A percentile compares a stretch with the other conserved stretches of the same genome.
Evolutionary conservation across 2,888 invertebrate genomes (phyloP).

Genomic region (Lobophora halterata): DNA sequence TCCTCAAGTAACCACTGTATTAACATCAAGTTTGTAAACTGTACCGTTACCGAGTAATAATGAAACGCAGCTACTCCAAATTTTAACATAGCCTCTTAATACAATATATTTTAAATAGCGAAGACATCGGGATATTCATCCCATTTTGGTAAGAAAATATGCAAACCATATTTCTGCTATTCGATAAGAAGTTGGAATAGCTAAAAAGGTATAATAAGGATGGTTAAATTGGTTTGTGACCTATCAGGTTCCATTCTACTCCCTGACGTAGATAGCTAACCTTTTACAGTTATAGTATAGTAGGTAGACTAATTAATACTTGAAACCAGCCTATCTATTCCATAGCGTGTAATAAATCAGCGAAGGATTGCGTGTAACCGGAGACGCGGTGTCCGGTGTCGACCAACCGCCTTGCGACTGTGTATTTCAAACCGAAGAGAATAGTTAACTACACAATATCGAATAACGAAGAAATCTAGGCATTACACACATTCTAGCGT

Average conservation of each 20-base stretch:
- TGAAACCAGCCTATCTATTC: conserved; percentile 45
- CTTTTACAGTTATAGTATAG: conserved; percentile 12
- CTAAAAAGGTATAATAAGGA: no score
- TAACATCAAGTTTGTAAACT: no score
- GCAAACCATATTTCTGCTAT: no score
- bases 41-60: no score
- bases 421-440: conserved; percentile 39
- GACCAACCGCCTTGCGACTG: conserved; percentile 53
- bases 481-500: conserved; percentile 24
- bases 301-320: conserved; percentile 27
- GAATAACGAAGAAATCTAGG: conserved; percentile 39
- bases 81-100: no score
- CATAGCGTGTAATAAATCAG: conserved; percentile 48
- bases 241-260: conserved; percentile 2
- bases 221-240: no score
- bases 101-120: no score
- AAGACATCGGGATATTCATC: no score
- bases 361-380: conserved; percentile 65
- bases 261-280: conserved; percentile 10
- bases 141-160: no score
- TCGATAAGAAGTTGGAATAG: no score
- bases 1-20: no score
- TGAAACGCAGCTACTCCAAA: no score
- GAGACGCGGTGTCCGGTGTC: conserved; percentile 61
- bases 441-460: conserved; percentile 38